Evolutionary conservation across 2,113 vertebrate genomes (phyloP).

Genomic region (Elaphurus davidianus): DNA sequence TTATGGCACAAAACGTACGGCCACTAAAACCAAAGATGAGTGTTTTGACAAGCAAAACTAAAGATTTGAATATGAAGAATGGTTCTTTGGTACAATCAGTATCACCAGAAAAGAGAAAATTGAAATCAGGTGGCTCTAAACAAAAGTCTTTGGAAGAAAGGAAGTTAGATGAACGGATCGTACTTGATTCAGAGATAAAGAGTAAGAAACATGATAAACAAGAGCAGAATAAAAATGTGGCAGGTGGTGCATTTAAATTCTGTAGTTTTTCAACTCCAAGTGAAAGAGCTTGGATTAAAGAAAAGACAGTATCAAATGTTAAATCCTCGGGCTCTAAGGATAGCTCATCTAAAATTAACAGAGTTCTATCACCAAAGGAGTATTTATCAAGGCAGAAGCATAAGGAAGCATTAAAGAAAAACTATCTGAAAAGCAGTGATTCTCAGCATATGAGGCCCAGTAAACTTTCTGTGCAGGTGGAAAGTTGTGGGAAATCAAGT

Average conservation of each 20-base stretch:
- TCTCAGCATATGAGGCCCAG: background rate
- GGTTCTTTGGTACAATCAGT: background rate
- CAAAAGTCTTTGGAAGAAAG: slow-evolving; percentile 34
- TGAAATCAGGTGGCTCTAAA: background rate
- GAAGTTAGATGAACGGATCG: slow-evolving; percentile 38
- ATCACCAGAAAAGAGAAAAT: background rate
- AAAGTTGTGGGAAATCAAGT: slow-evolving; percentile 55
- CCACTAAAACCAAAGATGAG: background rate
- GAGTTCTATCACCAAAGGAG: slow-evolving; percentile 66
- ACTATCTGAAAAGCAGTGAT: slow-evolving; percentile 20
- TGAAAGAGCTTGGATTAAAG: slow-evolving; percentile 7
- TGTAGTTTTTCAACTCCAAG: background rate
- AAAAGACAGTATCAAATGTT: background rate
- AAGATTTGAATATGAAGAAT: background rate
- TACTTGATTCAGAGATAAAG: slow-evolving; percentile 9
- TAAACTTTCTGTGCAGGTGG: background rate
- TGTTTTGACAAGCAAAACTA: background rate
- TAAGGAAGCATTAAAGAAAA: slow-evolving; percentile 68
- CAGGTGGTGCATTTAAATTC: background rate
- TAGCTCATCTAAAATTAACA: slow-evolving; percentile 33
- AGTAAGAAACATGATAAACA: slow-evolving; percentile 44
- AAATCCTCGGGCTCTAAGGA: slow-evolving; percentile 35
- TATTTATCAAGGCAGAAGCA: slow-evolving; percentile 69
- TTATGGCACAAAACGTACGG: background rate
- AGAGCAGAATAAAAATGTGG: slow-evolving; percentile 51